Evolutionary conservation across 2,113 vertebrate genomes (phyloP), one percentile per base, ranked within the genome.

Genomic region (Myiagra hebetior): DNA sequence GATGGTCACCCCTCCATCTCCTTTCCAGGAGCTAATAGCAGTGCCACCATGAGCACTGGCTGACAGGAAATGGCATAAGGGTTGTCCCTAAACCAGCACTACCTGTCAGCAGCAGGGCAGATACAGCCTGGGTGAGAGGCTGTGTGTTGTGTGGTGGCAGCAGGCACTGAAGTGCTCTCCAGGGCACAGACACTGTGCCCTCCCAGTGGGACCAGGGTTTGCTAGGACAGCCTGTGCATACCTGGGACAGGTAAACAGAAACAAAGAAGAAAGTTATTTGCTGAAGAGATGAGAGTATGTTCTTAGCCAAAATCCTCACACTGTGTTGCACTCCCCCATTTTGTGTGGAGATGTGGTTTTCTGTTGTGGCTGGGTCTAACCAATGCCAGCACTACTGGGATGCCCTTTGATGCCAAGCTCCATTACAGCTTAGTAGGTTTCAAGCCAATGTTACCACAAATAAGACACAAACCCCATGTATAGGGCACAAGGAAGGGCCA

Each of bases 111-210:
- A 37, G 37, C 37, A 37, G 37, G 37, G 37, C 37, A 37, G 37
- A 37, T 37, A 37, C 37, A 37, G 8, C 6, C 64, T 10, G 30
- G 21, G 47, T 5, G 13, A 31, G 42, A 62, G 12, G 35, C 33
- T 87, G 39, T 7, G 15, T 0, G 0, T 11, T 1, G 6, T 20
- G 18, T 8, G 27, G 47, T 44, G n/a, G 42, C 15, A 57, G n/a
- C 0, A 3, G 57, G 52, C 41, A 63, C 31, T 3, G 1, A 63
- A 50, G 15, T 27, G 41, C 31, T 81, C 27, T 37, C 41, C 16
- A 33, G 31, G 8, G n/a, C 47, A 44, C 22, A 53, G 39, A 28
- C 31, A 27, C 42, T 53, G 20, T 0, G 4, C 31, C 33, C 31
- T 89, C 47, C 11, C 33, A 24, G 27, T 10, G 33, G 27, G 18